phyloP scores from a whole-genome alignment of 2,797 vertebrate species.

The Bovichtus variegatus region DNA sequence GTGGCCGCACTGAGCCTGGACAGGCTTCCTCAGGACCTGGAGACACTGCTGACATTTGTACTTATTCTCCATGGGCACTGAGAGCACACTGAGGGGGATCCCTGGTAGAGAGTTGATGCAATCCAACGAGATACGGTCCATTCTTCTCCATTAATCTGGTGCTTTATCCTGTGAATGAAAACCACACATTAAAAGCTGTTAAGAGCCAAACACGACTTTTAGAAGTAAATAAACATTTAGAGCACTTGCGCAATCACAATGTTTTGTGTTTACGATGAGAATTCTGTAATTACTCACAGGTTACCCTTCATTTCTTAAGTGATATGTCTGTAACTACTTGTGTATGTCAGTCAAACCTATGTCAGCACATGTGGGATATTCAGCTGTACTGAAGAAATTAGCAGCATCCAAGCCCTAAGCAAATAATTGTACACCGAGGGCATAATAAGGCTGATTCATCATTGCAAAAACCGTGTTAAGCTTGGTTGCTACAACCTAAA shows the following conservation, averaged over 20 bases:
- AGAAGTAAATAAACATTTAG: not conserved
- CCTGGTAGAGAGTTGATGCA: constrained; percentile 88
- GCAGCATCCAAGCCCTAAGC: not conserved
- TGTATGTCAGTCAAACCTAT: not conserved
- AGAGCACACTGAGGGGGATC: constrained; percentile 92
- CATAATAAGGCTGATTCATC: not conserved
- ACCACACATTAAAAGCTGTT: constrained; percentile 14
- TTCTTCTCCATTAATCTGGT: constrained; percentile 85
- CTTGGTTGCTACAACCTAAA: not conserved
- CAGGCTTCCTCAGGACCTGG: constrained; percentile 92
- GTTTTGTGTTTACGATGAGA: not conserved
- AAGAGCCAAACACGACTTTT: not conserved
- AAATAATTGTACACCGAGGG: not conserved
- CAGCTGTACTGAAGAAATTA: not conserved
- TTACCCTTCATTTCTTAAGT: not conserved
- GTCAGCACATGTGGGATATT: not conserved
- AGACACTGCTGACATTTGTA: constrained; percentile 96
- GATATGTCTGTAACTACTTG: not conserved
- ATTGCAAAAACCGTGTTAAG: not conserved
- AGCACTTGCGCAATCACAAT: not conserved
- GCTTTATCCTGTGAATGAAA: constrained; percentile 61
- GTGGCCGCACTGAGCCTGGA: constrained; percentile 97
- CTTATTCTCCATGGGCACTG: constrained; percentile 92
- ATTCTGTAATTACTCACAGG: not conserved
- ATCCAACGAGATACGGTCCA: constrained; percentile 88